Percentiles rank a stretch among this genome's conserved stretches.
These are phyloP conservation scores for Smithornis capensis DNA, from an alignment of 2,113 vertebrate species.

Conservation along the genomic window DNA sequence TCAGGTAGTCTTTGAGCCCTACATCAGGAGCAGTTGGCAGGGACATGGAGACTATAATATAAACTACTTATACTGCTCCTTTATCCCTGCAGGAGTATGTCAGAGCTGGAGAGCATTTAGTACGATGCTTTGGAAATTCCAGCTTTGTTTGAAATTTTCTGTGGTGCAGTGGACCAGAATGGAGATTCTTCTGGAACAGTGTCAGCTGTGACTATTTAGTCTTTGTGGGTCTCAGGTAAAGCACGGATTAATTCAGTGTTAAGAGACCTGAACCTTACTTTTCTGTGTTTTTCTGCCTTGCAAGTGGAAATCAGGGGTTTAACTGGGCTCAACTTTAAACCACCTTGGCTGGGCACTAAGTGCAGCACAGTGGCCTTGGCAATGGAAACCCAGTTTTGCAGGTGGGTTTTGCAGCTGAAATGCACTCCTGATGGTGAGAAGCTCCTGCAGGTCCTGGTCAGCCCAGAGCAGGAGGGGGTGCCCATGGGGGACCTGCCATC, in stretches of 20 bases:
- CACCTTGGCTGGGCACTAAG: background rate
- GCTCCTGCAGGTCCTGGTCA: background rate
- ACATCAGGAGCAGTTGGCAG: background rate
- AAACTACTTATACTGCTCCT: background rate
- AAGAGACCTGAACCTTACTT: background rate
- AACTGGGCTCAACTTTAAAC: background rate
- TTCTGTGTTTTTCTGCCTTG: background rate
- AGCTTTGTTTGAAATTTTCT: background rate
- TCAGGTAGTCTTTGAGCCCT: background rate
- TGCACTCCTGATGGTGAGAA: background rate
- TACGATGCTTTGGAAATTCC: background rate
- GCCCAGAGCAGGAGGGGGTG: background rate
- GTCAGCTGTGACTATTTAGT: background rate
- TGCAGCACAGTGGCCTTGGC: background rate
- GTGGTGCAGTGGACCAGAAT: background rate
- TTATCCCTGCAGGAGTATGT: background rate
- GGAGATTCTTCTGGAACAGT: background rate
- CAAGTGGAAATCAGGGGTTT: background rate
- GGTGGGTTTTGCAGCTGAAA: background rate
- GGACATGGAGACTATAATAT: background rate
- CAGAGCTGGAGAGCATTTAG: background rate
- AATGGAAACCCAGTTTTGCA: background rate
- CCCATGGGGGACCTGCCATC: rapidly evolving
- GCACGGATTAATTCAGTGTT: background rate
- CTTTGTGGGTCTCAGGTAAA: background rate